Percentiles rank a stretch among this genome's conserved stretches.
Conservation (phyloP, 1,140 invertebrate species). For the Bicyclus anynana region DNA sequence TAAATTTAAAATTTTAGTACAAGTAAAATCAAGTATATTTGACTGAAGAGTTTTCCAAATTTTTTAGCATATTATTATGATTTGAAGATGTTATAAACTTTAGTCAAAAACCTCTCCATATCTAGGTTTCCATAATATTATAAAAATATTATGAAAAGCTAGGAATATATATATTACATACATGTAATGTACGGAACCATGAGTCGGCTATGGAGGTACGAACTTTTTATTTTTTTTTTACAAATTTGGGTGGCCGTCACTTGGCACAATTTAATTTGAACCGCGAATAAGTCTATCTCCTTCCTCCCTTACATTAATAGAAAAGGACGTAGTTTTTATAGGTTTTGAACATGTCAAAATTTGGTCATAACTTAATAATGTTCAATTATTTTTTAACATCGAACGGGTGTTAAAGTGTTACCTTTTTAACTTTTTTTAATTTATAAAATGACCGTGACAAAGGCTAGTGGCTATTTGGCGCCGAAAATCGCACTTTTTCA, state of each 20-base stretch:
- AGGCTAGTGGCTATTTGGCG: constrained; percentile 55
- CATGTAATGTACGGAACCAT: constrained; percentile 15
- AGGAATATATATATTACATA: too few relatives aligned
- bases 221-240: constrained; percentile 16
- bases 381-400: constrained; percentile 42
- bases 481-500: constrained; percentile 40
- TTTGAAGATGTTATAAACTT: too few relatives aligned
- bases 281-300: constrained; percentile 26
- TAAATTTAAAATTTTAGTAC: too few relatives aligned
- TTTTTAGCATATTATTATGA: too few relatives aligned
- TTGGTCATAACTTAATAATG: constrained; percentile 53
- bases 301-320: constrained; percentile 7
- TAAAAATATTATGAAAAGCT: too few relatives aligned
- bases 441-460: constrained; percentile 48
- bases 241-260: constrained; percentile 40
- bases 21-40: too few relatives aligned
- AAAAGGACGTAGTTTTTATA: constrained; percentile 27
- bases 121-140: too few relatives aligned
- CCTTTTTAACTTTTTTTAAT: constrained; percentile 31
- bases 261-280: constrained; percentile 32
- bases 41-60: too few relatives aligned
- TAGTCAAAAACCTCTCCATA: too few relatives aligned
- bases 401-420: constrained; percentile 38
- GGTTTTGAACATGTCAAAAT: constrained; percentile 31
- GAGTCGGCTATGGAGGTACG: neutral